Evolutionary conservation across 1,140 invertebrate species (phyloP).

Genomic region (Euura lappo): DNA sequence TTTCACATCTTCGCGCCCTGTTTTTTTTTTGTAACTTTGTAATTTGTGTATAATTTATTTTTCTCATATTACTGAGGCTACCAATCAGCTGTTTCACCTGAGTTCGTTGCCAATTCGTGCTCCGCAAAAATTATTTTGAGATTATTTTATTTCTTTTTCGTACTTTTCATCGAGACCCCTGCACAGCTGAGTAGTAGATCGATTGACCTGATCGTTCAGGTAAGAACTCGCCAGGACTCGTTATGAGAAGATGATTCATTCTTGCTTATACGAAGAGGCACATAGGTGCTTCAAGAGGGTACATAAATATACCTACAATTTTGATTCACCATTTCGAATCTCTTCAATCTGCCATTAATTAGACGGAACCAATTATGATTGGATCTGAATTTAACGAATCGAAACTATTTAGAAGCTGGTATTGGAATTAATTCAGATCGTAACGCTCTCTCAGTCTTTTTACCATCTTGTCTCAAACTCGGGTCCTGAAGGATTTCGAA

Average conservation of each 20-base stretch:
- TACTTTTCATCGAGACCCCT: background rate
- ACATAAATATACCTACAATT: background rate
- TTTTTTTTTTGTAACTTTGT: too few species aligned
- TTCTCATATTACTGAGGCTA: background rate
- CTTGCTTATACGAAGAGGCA: background rate
- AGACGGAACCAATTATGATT: too few species aligned
- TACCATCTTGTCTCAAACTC: too few species aligned
- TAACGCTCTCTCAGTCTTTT: too few species aligned
- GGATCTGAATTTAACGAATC: too few species aligned
- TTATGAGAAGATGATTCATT: background rate
- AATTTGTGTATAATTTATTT: too few species aligned
- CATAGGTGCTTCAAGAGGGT: background rate
- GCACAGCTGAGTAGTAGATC: background rate
- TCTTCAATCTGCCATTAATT: background rate
- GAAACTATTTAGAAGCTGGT: too few species aligned
- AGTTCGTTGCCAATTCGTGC: slow-evolving; percentile 1
- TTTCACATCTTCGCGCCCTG: too few species aligned
- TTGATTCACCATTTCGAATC: background rate
- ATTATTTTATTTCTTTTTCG: background rate
- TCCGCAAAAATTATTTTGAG: background rate
- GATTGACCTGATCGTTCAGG: background rate
- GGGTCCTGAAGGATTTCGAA: too few species aligned
- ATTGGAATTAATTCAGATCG: too few species aligned
- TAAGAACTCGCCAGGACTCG: background rate
- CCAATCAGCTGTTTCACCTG: background rate